Evolutionary conservation across 2,113 vertebrate genomes (phyloP), one percentile per base, ranked within the genome.

Genomic region (Psittacula cyanocephala): DNA sequence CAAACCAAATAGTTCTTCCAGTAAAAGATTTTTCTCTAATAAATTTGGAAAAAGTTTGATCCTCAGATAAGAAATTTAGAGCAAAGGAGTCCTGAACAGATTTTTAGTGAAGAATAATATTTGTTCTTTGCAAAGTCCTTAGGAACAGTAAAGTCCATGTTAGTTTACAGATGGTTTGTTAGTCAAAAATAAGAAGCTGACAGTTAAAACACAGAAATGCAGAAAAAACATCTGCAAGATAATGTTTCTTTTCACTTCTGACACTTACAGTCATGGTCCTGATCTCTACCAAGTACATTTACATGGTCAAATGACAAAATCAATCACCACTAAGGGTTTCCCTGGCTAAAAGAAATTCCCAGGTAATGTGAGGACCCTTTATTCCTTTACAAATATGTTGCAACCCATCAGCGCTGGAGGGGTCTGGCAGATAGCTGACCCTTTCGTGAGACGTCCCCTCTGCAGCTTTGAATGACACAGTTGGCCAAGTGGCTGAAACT

Each of bases 291-390:
- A 23, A 86, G 35, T 46, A 33, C 5, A 0, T 70, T 89, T 86
- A 16, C 43, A 28, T 35, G 28, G 68, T 43, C 63, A 69, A 69
- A 91, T 59, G 16, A 89, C 1, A 3, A 80, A 86, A 88, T 91
- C 70, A 81, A 33, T 86, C 72, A 37, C 39, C 37, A 10, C n/a
- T 47, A 17, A 75, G 88, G 95, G 77, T 50, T 80, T 94, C 93
- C 92, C 80, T 69, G 80, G 31, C 84, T 85, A 87, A 91, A 94
- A 86, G 83, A 91, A 85, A 89, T 65, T 84, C 93, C 91, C 88
- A 82, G 86, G 81, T 94, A 91, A 76, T 1, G 1, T 71, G 72
- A 89, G 74, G 77, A 81, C 24, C 75, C 74, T 93, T 92, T 85
- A 85, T 93, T 69, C 77, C 74, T 62, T 89, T 62, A 81, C 74